Evolutionary conservation across 2,888 invertebrate species (phyloP).

Genomic region (Orthonevra nobilis): DNA sequence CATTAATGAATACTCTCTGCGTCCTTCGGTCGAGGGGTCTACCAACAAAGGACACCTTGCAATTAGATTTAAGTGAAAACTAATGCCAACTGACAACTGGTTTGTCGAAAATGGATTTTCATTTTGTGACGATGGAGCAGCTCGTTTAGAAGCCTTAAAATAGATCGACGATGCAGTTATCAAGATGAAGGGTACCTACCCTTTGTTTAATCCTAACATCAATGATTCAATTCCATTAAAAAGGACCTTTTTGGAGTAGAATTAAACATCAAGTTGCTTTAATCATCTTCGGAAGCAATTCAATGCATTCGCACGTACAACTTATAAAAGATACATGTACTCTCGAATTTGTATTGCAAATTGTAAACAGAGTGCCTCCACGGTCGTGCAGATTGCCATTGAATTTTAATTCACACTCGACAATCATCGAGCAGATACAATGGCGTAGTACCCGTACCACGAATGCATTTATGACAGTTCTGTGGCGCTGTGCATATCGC

Average conservation of each 20-base stretch:
- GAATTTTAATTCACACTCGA: constrained; percentile 26
- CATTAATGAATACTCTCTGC: no score
- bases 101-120: neutral
- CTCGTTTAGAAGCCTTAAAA: no score
- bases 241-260: constrained; percentile 6
- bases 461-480: neutral
- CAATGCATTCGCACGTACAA: constrained; percentile 14
- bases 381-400: neutral
- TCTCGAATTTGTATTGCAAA: constrained; percentile 1
- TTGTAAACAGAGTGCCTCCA: neutral
- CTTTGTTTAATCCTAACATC: neutral
- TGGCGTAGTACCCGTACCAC: neutral
- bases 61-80: no score
- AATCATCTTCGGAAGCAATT: constrained; percentile 16
- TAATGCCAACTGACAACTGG: no score
- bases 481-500: neutral
- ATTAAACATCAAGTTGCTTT: neutral
- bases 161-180: no score
- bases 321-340: constrained; percentile 12
- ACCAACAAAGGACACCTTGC: no score
- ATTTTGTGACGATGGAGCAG: neutral
- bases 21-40: no score
- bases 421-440: constrained; percentile 12
- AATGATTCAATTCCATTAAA: constrained; percentile 19
- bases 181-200: no score